phyloP scores from a whole-genome alignment of 2,113 vertebrate genomes.

The Dasyprocta punctata region DNA sequence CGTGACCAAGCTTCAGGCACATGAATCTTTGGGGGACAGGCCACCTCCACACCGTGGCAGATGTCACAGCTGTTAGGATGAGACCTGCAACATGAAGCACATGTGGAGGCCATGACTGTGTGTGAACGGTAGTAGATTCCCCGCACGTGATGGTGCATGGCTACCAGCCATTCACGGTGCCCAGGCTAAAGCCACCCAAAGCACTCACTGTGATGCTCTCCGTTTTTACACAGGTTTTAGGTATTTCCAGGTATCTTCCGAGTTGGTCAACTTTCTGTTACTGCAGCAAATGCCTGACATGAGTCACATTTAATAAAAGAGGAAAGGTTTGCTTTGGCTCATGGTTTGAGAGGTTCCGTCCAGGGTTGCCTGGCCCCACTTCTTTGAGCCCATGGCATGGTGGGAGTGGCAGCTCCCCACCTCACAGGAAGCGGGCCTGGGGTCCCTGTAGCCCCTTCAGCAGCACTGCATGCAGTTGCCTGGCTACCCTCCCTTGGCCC shows the following conservation, averaged over 20 bases:
- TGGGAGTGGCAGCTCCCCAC: not conserved
- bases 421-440: not conserved
- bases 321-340: not conserved
- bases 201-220: not conserved
- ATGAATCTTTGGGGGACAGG: not conserved
- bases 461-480: not conserved
- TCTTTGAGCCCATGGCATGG: not conserved
- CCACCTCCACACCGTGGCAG: not conserved
- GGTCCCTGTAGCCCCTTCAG: not conserved
- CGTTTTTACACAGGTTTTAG: not conserved
- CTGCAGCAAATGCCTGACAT: not conserved
- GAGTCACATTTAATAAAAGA: not conserved
- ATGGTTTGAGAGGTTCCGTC: not conserved
- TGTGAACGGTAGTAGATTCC: not conserved
- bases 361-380: not conserved
- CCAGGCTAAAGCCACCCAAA: not conserved
- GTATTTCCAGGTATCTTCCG: not conserved
- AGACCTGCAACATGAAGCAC: too few relatives aligned
- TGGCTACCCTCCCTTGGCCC: not conserved
- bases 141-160: not conserved
- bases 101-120: fast-evolving
- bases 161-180: not conserved
- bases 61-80: not conserved
- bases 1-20: too few relatives aligned
- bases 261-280: not conserved